Conservation (phyloP, 2,797 vertebrate genomes). For the Peromyscus melanophrys region DNA sequence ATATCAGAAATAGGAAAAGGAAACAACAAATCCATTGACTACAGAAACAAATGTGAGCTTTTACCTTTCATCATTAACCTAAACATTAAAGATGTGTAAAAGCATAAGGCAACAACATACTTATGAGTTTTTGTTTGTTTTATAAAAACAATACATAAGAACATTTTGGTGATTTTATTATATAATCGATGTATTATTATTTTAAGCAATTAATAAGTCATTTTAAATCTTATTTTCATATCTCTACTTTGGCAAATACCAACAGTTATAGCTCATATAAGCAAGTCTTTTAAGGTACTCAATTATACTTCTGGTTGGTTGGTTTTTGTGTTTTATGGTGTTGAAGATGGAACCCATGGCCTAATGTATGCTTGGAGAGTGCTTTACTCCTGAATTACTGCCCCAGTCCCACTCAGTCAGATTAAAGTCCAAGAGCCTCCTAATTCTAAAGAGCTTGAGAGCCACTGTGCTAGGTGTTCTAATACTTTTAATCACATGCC, state of each 20-base stretch:
- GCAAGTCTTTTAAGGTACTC: neutral
- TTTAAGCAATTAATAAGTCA: slow-evolving; percentile 30
- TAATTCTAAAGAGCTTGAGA: slow-evolving; percentile 12
- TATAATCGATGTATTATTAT: neutral
- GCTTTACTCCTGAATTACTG: neutral
- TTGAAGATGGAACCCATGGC: neutral
- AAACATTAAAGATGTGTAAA: slow-evolving; percentile 9
- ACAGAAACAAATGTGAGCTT: slow-evolving; percentile 18
- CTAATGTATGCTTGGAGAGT: neutral
- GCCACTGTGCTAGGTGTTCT: neutral
- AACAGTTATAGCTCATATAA: slow-evolving; percentile 46
- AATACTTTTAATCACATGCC: slow-evolving; percentile 9
- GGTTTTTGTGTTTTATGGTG: neutral
- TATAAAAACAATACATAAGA: slow-evolving; percentile 13
- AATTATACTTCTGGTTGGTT: neutral
- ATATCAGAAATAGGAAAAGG: neutral
- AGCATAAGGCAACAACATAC: neutral
- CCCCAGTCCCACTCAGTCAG: neutral
- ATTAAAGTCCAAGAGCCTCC: neutral
- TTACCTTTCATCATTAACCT: neutral
- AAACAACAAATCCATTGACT: neutral
- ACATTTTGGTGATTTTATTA: slow-evolving; percentile 35
- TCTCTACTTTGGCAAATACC: slow-evolving; percentile 29
- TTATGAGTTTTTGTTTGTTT: neutral
- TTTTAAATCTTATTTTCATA: slow-evolving; percentile 46